phyloP scores from a whole-genome alignment of 2,888 invertebrate genomes.

The Pycnomerus fuliginosus region DNA sequence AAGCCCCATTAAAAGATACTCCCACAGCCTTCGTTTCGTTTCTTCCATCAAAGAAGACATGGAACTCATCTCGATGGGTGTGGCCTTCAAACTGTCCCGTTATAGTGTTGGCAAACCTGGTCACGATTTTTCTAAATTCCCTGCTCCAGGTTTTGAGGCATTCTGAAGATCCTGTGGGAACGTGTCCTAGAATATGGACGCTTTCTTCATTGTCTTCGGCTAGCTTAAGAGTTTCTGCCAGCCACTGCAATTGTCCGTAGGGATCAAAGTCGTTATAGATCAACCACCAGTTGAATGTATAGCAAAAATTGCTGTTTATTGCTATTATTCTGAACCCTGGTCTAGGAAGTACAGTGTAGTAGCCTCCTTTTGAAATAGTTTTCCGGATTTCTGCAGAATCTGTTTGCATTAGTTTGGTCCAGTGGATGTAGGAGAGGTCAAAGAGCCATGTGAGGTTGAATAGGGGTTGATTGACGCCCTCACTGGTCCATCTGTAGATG shows the following conservation, averaged over 20 bases:
- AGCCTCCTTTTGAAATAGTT: conserved; percentile 74
- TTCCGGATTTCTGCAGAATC: conserved; percentile 60
- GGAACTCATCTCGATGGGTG: conserved; percentile 73
- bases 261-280: conserved; percentile 63
- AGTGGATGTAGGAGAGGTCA: conserved; percentile 65
- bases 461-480: conserved; percentile 18
- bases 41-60: conserved; percentile 63
- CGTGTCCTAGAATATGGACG: conserved; percentile 82
- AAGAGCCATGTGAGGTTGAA: conserved; percentile 74
- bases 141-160: conserved; percentile 70
- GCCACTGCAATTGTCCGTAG: conserved; percentile 76
- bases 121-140: conserved; percentile 59
- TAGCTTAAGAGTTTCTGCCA: conserved; percentile 67
- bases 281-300: conserved; percentile 61
- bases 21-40: conserved; percentile 58
- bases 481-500: conserved; percentile 9
- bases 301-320: conserved; percentile 78
- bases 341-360: conserved; percentile 66
- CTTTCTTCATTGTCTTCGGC: conserved; percentile 70
- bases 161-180: conserved; percentile 71
- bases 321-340: conserved; percentile 73
- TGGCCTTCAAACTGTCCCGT: conserved; percentile 81
- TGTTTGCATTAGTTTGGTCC: conserved; percentile 67
- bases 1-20: conserved; percentile 78
- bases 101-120: conserved; percentile 66